Evolutionary conservation across 1,140 invertebrate species (phyloP), one percentile per base, ranked within the genome.

Genomic region (Hylaeus volcanicus): DNA sequence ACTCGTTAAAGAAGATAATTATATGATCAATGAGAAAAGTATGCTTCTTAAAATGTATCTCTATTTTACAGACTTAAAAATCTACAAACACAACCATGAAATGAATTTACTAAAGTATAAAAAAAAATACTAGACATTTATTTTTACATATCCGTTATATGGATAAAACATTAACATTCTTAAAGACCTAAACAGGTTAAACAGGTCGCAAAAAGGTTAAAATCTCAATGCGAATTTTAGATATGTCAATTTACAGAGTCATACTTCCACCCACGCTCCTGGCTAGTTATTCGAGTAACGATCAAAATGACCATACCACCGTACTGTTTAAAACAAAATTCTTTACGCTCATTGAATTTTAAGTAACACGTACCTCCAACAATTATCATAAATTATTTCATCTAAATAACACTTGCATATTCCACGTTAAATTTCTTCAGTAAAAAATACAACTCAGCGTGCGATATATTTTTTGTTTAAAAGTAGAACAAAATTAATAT

Each of bases 31-130:
- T 37, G 5, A 41, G 63, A 26, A 45, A 74, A 6, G 9, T 55
- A 12, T n/a, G 37, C 68, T 5, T 1, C 2, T 48, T 60, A 60
- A n/a, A 79, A 74, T 2, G 9, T 56, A 5, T 12, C 9, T 11
- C 70, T 65, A 79, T 79, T 12, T 79, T 79, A 79, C 77, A 74
- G 65, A 56, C 70, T 65, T 73, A 74, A 65, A 79, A 12, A 48
- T 51, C 51, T 79, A 79, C 48, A 71, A 51, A 74, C 61, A 79
- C 77, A 79, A 79, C 70, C 70, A 26, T 39, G 26, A 74, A 58
- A 65, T n/a, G 45, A 65, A 6, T 43, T 72, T 56, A 4, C 51
- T 79, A 64, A 64, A 9, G 12, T 72, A 79, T 39, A 45, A 79
- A 79, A 64, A 55, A 37, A 64, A 65, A 55, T 55, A 64, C 53